Evolutionary conservation across 2,888 invertebrate genomes (phyloP), one percentile per base, ranked within the genome.

Genomic region (Patella ulyssiponensis): DNA sequence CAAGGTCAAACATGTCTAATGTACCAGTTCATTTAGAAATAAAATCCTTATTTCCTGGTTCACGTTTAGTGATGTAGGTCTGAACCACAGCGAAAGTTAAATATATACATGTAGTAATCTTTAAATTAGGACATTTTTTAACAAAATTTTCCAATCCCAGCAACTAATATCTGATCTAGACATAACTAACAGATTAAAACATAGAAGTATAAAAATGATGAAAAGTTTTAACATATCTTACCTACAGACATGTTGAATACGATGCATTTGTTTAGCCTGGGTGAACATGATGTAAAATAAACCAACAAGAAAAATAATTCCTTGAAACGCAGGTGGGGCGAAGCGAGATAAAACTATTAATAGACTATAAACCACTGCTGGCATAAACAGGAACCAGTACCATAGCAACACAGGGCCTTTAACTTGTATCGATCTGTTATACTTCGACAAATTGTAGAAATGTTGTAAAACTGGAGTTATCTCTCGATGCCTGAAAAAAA

Each of bases 221-320:
- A n/a, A n/a, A n/a, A n/a, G n/a, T n/a, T 44, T 14, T 11, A 76
- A 44, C 51, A 27, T 54, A 7, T 75, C 81, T 74, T 79, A 90
- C 90, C 89, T 86, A 76, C 85, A 86, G 9, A 89, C 80, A 83
- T 90, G 88, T 2, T 83, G 20, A 52, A 91, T 80, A 54, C 91
- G 84, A 73, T 90, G 90, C 3, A 56, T 52, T 20, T 87, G 83
- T 54, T 76, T 78, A 52, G 76, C 79, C 14, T 82, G 52, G 11
- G 69, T 69, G 52, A 77, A 78, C 11, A 85, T 20, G 27, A 86
- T 80, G 51, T 72, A 73, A n/a, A 78, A 79, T 4, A 88, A 12
- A n/a, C 80, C 83, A 1, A 81, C 70, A 14, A 86, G 44, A 54
- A 86, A 78, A 7, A 86, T 82, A 53, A 88, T 20, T 2, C 86